A percentile compares a stretch with the other conserved stretches of the same genome.
These are phyloP conservation scores for Pipistrellus kuhlii DNA, from an alignment of 2,797 vertebrate genomes.

Conservation along the genomic window DNA sequence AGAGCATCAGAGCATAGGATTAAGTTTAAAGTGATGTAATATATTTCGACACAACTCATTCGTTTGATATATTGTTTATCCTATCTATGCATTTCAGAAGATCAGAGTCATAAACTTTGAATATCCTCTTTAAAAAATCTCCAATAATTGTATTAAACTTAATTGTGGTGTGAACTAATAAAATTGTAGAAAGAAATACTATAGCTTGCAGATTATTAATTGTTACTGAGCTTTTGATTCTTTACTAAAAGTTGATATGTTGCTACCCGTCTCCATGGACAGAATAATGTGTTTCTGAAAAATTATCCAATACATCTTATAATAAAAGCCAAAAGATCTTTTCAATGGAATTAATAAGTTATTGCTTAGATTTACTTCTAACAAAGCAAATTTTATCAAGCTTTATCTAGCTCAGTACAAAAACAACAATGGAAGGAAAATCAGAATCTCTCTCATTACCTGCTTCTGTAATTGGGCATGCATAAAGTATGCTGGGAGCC, in stretches of 20 bases:
- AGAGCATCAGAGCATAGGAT: slow-evolving; percentile 12
- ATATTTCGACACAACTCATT: slow-evolving; percentile 70
- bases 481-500: slow-evolving; percentile 85
- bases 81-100: slow-evolving; percentile 60
- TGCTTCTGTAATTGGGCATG: slow-evolving; percentile 86
- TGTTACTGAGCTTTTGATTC: slow-evolving; percentile 65
- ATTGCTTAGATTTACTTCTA: slow-evolving; percentile 74
- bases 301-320: slow-evolving; percentile 48
- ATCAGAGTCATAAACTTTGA: slow-evolving; percentile 67
- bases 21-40: slow-evolving; percentile 64
- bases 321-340: slow-evolving; percentile 63
- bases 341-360: slow-evolving; percentile 75
- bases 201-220: slow-evolving; percentile 56
- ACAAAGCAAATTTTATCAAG: slow-evolving; percentile 85
- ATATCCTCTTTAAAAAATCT: slow-evolving; percentile 67
- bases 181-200: slow-evolving; percentile 40
- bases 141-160: slow-evolving; percentile 74
- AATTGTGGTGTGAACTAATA: slow-evolving; percentile 65
- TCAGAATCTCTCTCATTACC: slow-evolving; percentile 87
- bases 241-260: slow-evolving; percentile 52
- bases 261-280: slow-evolving; percentile 16
- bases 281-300: slow-evolving; percentile 70
- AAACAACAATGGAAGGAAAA: slow-evolving; percentile 81
- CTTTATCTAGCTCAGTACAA: slow-evolving; percentile 81
- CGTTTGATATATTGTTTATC: slow-evolving; percentile 72